These are phyloP conservation scores for Leucozona laternaria DNA, from an alignment of 2,888 invertebrate species.

Conservation along the genomic window DNA sequence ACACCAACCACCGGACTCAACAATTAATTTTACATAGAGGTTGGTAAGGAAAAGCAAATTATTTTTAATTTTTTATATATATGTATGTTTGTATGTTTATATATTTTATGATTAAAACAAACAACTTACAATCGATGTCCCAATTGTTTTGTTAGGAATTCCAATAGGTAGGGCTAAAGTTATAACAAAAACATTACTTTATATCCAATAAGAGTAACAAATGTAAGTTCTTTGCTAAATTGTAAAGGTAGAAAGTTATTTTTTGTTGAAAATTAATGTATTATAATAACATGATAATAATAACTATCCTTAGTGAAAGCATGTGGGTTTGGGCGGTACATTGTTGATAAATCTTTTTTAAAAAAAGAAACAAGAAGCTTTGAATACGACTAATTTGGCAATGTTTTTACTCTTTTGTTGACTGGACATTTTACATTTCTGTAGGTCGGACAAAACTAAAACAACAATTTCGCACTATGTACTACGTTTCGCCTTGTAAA, in stretches of 20 bases:
- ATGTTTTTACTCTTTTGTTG: no score
- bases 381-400: no score
- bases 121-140: background rate
- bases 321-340: background rate
- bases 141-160: background rate
- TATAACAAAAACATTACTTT: background rate
- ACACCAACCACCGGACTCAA: conserved; percentile 18
- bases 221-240: background rate
- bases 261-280: background rate
- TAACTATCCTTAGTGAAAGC: background rate
- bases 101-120: background rate
- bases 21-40: conserved; percentile 40
- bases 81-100: background rate
- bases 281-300: background rate
- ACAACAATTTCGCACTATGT: no score
- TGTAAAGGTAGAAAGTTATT: background rate
- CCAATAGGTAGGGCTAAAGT: background rate
- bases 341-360: no score
- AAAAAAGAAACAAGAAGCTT: no score
- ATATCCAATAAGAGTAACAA: background rate
- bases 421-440: no score
- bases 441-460: no score
- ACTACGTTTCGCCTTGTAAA: no score
- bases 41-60: conserved; percentile 40
- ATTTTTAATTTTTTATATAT: background rate